Percentiles rank a stretch among this genome's conserved stretches.
Evolutionary conservation across 2,113 vertebrate genomes (phyloP).

Genomic region (Percina caprodes): DNA sequence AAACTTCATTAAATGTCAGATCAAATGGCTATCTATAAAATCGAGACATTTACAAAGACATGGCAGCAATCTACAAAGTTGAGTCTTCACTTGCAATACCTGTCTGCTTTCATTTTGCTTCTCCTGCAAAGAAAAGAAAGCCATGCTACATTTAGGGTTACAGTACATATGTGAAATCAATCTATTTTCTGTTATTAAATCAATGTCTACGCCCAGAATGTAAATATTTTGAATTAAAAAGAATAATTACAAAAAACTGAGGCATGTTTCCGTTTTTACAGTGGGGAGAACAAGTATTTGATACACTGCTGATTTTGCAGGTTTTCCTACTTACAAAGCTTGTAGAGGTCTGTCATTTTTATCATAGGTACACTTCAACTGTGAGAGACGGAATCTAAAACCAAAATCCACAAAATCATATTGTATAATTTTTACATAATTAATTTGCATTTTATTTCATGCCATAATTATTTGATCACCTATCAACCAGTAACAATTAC

Average conservation of each 20-base stretch:
- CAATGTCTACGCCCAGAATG: background rate
- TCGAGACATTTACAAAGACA: slow-evolving; percentile 21
- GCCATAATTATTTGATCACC: too few relatives aligned
- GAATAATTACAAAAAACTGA: background rate
- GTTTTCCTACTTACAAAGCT: too few relatives aligned
- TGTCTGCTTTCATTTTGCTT: slow-evolving; percentile 96
- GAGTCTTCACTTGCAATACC: slow-evolving; percentile 94
- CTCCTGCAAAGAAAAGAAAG: slow-evolving; percentile 84
- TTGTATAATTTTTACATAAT: too few relatives aligned
- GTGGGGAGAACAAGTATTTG: too few relatives aligned
- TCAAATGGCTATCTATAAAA: slow-evolving; percentile 18
- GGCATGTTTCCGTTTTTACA: background rate
- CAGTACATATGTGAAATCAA: background rate
- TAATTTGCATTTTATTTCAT: too few relatives aligned
- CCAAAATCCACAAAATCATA: too few relatives aligned
- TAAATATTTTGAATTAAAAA: background rate
- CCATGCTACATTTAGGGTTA: background rate
- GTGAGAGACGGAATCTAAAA: too few relatives aligned
- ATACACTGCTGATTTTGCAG: too few relatives aligned
- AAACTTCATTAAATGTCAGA: background rate
- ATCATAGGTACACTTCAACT: too few relatives aligned
- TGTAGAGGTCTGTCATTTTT: too few relatives aligned
- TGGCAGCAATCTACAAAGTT: background rate
- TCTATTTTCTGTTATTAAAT: background rate
- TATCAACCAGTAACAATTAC: too few relatives aligned